These are phyloP conservation scores for Crepidodera aurea DNA, from an alignment of 2,888 invertebrate genomes.

Conservation along the genomic window DNA sequence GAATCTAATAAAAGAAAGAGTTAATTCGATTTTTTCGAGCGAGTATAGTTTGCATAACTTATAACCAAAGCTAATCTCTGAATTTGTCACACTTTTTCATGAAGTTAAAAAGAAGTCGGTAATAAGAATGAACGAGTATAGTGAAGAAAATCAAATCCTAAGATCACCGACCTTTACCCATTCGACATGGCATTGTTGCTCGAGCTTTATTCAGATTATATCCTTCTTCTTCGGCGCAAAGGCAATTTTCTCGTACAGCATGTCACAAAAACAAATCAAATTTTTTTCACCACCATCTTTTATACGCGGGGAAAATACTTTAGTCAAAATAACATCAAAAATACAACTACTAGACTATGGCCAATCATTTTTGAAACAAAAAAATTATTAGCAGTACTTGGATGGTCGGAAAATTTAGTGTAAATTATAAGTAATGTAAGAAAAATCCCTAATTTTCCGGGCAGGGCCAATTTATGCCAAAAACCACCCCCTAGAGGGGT, in stretches of 20 bases:
- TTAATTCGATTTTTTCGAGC: slow-evolving; percentile 35
- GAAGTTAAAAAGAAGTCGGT: slow-evolving; percentile 18
- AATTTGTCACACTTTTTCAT: slow-evolving; percentile 40
- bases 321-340: too few species aligned
- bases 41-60: slow-evolving; percentile 38
- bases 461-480: not conserved
- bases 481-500: too few species aligned
- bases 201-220: slow-evolving; percentile 28
- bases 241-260: not conserved
- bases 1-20: slow-evolving; percentile 30
- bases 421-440: not conserved
- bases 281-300: too few species aligned
- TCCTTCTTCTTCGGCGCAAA: not conserved
- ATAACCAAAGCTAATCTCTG: slow-evolving; percentile 36
- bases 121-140: slow-evolving; percentile 11
- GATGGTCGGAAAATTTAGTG: too few species aligned
- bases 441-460: not conserved
- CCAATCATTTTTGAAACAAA: too few species aligned
- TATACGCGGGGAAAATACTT: too few species aligned
- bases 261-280: not conserved
- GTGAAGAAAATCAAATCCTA: slow-evolving; percentile 16
- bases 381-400: too few species aligned
- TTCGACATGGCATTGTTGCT: slow-evolving; percentile 34
- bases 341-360: not conserved
- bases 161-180: slow-evolving; percentile 34